Percentiles rank a stretch among this genome's conserved stretches.
phyloP scores from a whole-genome alignment of 2,113 vertebrate species.

The Eolophus roseicapilla region DNA sequence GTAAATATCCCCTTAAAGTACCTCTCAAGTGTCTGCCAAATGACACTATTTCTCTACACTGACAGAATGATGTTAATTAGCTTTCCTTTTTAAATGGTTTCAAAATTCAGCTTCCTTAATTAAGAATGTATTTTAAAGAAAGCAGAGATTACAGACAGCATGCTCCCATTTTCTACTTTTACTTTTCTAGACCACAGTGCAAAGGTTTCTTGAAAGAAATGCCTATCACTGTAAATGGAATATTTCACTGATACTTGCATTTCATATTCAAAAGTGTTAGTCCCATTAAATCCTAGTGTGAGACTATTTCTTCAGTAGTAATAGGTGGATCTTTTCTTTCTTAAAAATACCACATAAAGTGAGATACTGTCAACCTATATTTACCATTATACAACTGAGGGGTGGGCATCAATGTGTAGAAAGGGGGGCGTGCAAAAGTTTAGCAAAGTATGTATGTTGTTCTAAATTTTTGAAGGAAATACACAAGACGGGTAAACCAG shows the following conservation, averaged over 20 bases:
- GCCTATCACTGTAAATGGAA: background rate
- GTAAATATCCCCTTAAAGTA: background rate
- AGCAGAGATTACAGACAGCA: background rate
- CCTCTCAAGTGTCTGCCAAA: slow-evolving; percentile 6
- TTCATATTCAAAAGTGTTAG: background rate
- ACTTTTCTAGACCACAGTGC: background rate
- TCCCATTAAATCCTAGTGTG: background rate
- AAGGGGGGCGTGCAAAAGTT: background rate
- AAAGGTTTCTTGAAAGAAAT: background rate
- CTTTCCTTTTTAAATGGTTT: background rate
- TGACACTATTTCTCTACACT: background rate
- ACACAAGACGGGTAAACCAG: background rate
- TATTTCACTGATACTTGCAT: background rate
- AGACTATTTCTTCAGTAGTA: background rate
- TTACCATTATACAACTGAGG: background rate
- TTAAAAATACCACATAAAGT: background rate
- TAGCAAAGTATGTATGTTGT: background rate
- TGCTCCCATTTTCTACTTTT: background rate
- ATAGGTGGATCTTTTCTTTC: background rate
- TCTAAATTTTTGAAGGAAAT: background rate
- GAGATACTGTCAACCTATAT: background rate
- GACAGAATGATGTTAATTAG: slow-evolving; percentile 9
- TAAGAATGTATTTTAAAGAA: slow-evolving; percentile 2
- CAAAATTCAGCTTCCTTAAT: background rate
- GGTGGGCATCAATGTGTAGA: fast-evolving